A percentile compares a stretch with the other conserved stretches of the same genome.
Conservation (phyloP, 2,113 vertebrate genomes). For the Ramphastos sulfuratus region DNA sequence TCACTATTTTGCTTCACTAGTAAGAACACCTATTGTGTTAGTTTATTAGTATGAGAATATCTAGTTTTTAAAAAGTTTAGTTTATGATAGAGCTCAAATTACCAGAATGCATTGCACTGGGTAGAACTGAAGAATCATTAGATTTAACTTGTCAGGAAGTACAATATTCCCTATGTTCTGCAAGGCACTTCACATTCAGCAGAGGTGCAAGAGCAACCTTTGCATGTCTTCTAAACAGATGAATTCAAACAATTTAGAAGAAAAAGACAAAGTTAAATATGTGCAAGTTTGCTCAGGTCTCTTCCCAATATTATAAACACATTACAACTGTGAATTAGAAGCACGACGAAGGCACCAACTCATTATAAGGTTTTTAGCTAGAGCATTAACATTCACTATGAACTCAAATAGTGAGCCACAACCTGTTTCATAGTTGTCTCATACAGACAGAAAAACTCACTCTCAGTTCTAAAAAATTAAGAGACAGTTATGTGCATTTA, state of each 20-base stretch:
- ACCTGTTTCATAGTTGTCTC: background rate
- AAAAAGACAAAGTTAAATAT: background rate
- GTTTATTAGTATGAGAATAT: background rate
- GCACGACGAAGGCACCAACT: background rate
- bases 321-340: background rate
- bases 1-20: background rate
- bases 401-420: background rate
- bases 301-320: background rate
- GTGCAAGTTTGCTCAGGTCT: background rate
- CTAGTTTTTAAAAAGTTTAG: background rate
- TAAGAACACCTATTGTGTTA: background rate
- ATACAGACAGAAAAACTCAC: background rate
- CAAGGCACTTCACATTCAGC: background rate
- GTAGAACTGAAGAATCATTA: background rate
- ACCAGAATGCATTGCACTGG: background rate
- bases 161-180: background rate
- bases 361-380: background rate
- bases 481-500: background rate
- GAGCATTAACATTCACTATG: background rate
- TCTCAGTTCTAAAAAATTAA: background rate
- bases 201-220: background rate
- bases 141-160: background rate
- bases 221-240: background rate
- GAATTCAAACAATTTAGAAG: background rate
- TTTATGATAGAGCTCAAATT: background rate